phyloP scores from a whole-genome alignment of 2,113 vertebrate species.

The Boulengeromyrus knoepffleri region DNA sequence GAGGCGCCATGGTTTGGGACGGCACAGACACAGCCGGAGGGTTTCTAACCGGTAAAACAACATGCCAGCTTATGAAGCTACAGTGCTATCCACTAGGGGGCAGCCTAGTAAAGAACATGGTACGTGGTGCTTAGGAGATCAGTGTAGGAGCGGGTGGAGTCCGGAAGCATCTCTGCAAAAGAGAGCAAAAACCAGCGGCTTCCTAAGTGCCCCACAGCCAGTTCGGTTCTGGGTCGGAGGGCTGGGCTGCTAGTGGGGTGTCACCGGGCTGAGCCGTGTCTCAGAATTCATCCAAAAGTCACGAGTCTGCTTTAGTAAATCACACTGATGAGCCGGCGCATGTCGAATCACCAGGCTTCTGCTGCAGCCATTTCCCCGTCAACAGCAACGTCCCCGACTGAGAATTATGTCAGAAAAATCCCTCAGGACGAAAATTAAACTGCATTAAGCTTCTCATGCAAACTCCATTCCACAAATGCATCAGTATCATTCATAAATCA shows the following conservation, averaged over 20 bases:
- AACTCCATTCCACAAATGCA: not conserved
- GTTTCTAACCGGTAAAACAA: not conserved
- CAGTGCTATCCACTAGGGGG: conserved; percentile 49
- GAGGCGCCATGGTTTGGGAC: not conserved
- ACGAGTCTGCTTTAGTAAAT: not conserved
- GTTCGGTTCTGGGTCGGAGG: not conserved
- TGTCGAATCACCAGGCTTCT: not conserved
- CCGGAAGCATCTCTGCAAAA: not conserved
- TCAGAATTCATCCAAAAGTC: not conserved
- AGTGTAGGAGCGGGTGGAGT: not conserved
- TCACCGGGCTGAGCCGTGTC: not conserved
- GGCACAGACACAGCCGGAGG: not conserved
- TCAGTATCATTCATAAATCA: not conserved
- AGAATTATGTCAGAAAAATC: not conserved
- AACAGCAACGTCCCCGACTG: not conserved
- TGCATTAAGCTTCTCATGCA: not conserved
- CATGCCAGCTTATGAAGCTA: not conserved
- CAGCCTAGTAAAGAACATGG: conserved; percentile 29
- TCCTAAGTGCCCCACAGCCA: not conserved
- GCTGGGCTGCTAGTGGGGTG: not conserved
- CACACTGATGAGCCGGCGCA: not conserved
- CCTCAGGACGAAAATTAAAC: not conserved
- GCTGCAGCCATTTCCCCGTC: not conserved
- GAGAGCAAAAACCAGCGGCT: not conserved
- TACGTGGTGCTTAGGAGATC: not conserved